A percentile compares a stretch with the other conserved stretches of the same genome.
phyloP scores from a whole-genome alignment of 2,113 vertebrate genomes.

The Tautogolabrus adspersus region DNA sequence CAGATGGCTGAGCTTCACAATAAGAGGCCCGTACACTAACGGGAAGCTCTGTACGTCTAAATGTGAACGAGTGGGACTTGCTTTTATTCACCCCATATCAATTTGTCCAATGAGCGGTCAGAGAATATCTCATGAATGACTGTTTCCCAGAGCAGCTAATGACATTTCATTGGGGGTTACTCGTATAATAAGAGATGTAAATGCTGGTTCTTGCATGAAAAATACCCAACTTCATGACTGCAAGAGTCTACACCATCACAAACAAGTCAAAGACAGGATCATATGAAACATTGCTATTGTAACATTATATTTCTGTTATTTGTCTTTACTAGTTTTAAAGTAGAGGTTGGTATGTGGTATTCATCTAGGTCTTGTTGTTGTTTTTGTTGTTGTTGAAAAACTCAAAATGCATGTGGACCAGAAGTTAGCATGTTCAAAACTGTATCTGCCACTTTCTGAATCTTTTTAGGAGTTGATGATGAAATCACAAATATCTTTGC shows the following conservation, averaged over 20 bases:
- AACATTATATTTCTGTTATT: no score
- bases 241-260: not conserved
- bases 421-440: no score
- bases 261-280: not conserved
- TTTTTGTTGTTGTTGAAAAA: no score
- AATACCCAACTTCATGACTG: not conserved
- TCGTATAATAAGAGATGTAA: constrained; percentile 48
- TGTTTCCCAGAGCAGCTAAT: constrained; percentile 62
- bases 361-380: no score
- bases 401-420: no score
- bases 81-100: constrained; percentile 65
- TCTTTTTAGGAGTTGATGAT: no score
- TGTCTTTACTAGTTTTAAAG: no score
- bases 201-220: constrained; percentile 5
- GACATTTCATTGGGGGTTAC: constrained; percentile 59
- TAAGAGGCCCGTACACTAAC: constrained; percentile 66
- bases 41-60: constrained; percentile 45
- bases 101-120: constrained; percentile 71
- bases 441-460: no score
- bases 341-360: no score
- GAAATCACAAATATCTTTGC: no score
- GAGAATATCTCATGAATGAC: constrained; percentile 60
- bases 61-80: constrained; percentile 36
- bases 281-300: no score
- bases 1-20: constrained; percentile 79